phyloP scores from a whole-genome alignment of 2,888 invertebrate species.

The Ctenicera cuprea region DNA sequence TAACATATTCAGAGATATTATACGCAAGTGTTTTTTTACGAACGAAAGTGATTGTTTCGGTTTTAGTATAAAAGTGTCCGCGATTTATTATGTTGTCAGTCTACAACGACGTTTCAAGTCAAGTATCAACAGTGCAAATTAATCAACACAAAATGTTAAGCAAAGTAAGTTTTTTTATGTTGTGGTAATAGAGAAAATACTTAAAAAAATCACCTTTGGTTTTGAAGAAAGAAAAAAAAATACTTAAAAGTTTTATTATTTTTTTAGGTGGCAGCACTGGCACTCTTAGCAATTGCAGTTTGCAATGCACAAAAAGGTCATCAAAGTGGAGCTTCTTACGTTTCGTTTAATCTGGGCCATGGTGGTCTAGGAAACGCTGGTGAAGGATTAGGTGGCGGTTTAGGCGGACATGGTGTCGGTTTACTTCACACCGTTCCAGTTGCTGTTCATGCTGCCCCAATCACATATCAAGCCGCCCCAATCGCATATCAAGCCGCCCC shows the following conservation, averaged over 20 bases:
- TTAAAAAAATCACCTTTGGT: too few species aligned
- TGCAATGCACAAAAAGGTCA: not conserved
- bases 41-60: slow-evolving; percentile 25
- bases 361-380: not conserved
- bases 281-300: not conserved
- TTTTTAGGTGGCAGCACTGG: not conserved
- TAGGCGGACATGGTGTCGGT: not conserved
- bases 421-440: not conserved
- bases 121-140: not conserved
- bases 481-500: slow-evolving; percentile 7
- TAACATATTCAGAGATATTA: not conserved
- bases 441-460: slow-evolving; percentile 1
- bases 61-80: slow-evolving; percentile 18
- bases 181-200: too few species aligned
- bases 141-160: not conserved
- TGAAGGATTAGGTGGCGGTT: not conserved
- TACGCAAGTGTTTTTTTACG: not conserved
- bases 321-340: not conserved
- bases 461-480: not conserved
- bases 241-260: not conserved
- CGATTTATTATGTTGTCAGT: slow-evolving; percentile 11
- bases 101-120: not conserved
- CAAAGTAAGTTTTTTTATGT: not conserved
- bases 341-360: not conserved
- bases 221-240: too few species aligned